phyloP scores from a whole-genome alignment of 1,140 invertebrate species.

The Mactra quadrangularis region DNA sequence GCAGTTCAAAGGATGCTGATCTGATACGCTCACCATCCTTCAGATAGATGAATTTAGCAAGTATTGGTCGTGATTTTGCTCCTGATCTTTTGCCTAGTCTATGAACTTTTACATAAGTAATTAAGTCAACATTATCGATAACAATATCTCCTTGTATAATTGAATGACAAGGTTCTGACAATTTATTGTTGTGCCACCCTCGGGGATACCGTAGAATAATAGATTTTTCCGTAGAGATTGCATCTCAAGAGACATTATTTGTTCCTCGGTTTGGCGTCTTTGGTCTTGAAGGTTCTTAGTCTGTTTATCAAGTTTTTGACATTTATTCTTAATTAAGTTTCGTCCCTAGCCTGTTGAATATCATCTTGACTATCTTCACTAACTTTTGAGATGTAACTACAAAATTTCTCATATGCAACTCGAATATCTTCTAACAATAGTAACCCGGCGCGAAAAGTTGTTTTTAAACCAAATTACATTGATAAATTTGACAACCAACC shows the following conservation, averaged over 20 bases:
- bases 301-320: not conserved
- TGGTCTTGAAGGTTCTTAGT: not conserved
- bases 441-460: too few relatives aligned
- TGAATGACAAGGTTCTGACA: too few relatives aligned
- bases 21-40: not conserved
- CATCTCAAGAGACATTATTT: too few relatives aligned
- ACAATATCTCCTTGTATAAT: not conserved
- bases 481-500: too few relatives aligned
- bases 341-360: not conserved
- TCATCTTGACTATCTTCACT: not conserved
- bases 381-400: not conserved
- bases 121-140: not conserved
- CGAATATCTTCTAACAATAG: too few relatives aligned
- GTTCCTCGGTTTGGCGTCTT: too few relatives aligned
- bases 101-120: not conserved
- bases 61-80: too few relatives aligned
- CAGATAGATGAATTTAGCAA: too few relatives aligned
- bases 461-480: too few relatives aligned
- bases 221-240: conserved; percentile 28
- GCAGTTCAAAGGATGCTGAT: not conserved
- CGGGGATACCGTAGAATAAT: conserved; percentile 22
- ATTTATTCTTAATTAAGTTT: too few relatives aligned
- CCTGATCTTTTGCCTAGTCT: not conserved
- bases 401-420: too few relatives aligned
- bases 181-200: too few relatives aligned